Conservation (phyloP, 2,113 vertebrate species). For the Agapornis roseicollis region DNA sequence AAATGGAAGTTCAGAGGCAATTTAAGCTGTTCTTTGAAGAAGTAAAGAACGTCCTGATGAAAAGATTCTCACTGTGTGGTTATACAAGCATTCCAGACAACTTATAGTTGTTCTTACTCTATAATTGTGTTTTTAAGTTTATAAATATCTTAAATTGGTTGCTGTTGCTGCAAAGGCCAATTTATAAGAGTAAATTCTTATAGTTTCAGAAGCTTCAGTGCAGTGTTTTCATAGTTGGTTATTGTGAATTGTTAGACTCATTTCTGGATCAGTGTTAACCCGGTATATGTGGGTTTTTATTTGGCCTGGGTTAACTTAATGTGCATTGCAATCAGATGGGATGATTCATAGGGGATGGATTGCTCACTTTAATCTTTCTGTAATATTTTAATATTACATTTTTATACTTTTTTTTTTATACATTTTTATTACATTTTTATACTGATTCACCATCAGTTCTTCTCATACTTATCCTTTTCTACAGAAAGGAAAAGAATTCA, state of each 20-base stretch:
- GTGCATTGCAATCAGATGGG: neutral
- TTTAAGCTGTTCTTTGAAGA: neutral
- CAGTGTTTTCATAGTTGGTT: neutral
- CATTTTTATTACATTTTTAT: no score
- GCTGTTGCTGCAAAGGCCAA: neutral
- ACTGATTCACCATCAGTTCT: neutral
- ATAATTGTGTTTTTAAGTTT: neutral
- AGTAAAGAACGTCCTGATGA: neutral
- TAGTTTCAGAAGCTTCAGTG: neutral
- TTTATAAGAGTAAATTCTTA: neutral
- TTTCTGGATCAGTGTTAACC: neutral
- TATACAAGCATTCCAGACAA: neutral
- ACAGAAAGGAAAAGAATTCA: neutral
- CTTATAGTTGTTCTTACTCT: neutral
- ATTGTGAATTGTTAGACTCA: neutral
- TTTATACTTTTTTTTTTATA: no score
- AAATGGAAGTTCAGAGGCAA: neutral
- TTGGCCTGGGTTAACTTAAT: neutral
- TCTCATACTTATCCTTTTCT: neutral
- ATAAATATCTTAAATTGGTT: neutral
- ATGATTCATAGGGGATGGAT: neutral
- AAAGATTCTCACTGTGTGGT: neutral
- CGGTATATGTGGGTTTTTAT: neutral
- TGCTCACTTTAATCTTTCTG: neutral
- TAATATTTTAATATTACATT: neutral